Base-by-base conservation (phyloP, 2,888 invertebrate genomes). In the Formica aserva region DNA sequence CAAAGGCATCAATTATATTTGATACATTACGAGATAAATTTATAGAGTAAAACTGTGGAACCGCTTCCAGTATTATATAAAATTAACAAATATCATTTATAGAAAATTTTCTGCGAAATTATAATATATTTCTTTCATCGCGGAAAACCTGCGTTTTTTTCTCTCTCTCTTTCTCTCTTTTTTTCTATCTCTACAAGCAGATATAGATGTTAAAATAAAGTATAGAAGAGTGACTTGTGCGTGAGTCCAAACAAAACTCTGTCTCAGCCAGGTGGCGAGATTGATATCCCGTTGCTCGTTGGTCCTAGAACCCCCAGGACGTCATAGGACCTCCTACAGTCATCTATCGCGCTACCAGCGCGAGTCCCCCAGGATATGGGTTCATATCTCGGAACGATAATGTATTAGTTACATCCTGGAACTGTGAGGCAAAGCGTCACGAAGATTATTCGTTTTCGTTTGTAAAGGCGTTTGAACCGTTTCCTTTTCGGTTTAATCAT, bases 201-300 rank as follows among this genome's bases (percentile, higher is more conserved):
- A 71, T 62, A 48, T 35, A 71, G 18, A 48, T 18, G 26, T 80
- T 71, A 11, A 13, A 71, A 62, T 78, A 82, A 84, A 80, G 65
- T 72, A 29, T 69, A 11, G 32, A 35, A 74, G 41, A 74, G 63
- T 83, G 86, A 87, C 86, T 86, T 60, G 86, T 75, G 62, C 71
- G 71, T 55, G 45, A 38, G n/a, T 80, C 62, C 66, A 63, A 9
- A 69, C 65, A 78, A 71, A 85, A 89, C 75, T 85, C 77, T 52
- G 75, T 66, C 8, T 81, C 57, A 83, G 82, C 91, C 92, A 92
- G 92, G 92, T 93, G 92, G 88, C 82, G 89, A 91, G 92, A 93
- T 93, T 90, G 92, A 92, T 92, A 90, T 87, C 82, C 85, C 65
- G 82, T 90, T 86, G 85, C 74, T 85, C 71, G 76, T 63, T 57